phyloP scores from a whole-genome alignment of 1,140 invertebrate species.

The Mamestra configurata region DNA sequence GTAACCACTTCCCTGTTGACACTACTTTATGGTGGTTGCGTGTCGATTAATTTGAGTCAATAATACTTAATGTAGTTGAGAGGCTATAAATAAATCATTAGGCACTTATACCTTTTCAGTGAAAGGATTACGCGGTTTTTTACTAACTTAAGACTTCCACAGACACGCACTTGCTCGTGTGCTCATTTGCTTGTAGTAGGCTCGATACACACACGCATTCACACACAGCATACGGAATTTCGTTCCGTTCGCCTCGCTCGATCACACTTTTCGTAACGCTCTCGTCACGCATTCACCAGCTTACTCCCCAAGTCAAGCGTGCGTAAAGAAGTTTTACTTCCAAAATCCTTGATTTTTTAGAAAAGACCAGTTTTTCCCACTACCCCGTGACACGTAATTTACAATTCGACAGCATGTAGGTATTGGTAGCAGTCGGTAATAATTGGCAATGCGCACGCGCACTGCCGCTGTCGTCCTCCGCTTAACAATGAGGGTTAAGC shows the following conservation, averaged over 20 bases:
- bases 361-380: not conserved
- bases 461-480: slow-evolving; percentile 46
- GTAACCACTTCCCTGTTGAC: not conserved
- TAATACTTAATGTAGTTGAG: not conserved
- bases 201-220: too few relatives aligned
- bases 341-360: not conserved
- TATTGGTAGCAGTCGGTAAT: slow-evolving; percentile 28
- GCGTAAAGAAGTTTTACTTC: too few relatives aligned
- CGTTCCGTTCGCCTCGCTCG: too few relatives aligned
- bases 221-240: too few relatives aligned
- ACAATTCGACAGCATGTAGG: not conserved
- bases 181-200: too few relatives aligned
- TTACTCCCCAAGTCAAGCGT: too few relatives aligned
- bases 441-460: slow-evolving; percentile 43
- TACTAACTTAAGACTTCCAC: too few relatives aligned
- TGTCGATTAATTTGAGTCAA: slow-evolving; percentile 29
- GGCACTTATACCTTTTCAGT: not conserved
- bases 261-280: too few relatives aligned
- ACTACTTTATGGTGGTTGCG: not conserved
- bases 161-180: too few relatives aligned
- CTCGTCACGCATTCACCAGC: too few relatives aligned
- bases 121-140: not conserved
- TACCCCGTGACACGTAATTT: not conserved
- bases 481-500: slow-evolving; percentile 60
- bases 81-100: not conserved